Base-by-base conservation (phyloP, 2,113 vertebrate genomes). In the Neotoma lepida region DNA sequence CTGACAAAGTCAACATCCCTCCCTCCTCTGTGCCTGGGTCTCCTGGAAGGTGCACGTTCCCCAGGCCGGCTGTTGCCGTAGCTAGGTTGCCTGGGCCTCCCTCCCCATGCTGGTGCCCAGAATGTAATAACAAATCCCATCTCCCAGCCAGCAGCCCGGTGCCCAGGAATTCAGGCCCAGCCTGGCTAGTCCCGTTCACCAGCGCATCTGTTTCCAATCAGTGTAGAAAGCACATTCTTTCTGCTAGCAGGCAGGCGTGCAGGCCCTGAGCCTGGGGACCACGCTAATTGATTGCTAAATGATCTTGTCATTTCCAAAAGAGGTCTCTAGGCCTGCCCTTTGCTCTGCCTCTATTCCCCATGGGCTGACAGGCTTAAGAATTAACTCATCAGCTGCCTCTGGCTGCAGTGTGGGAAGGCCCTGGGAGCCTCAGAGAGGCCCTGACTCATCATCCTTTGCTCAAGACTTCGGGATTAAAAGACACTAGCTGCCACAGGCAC, bases 121-220 rank as follows among this genome's bases (percentile, higher is more conserved):
- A 97, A 97, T 92, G 96, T 96, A 96, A 94, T 88, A 88, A 95
- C 2, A 71, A 84, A 84, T 18, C 3, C 49, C 7, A 70, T 96
- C 95, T 56, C 97, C 90, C 90, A 76, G 94, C 96, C 92, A 91
- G 94, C 97, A 97, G 98, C 98, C 95, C 94, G 97, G 97, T 61
- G 94, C 97, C 93, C 97, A 97, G 96, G 97, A 98, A 98, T 98
- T 89, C 98, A 95, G 92, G 96, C 96, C 97, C 91, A 15, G 68
- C 97, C 94, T 58, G 89, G 94, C 97, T 93, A 81, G 96, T 92
- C 35, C 94, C 73, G n/a, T 66, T 95, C 96, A 97, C 97, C 97
- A 96, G 97, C 39, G 94, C 98, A 98, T 98, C 98, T 98, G 98
- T 96, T 98, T 98, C 98, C 96, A 98, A 98, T 98, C 98, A 98